Base-by-base conservation (phyloP, 2,113 vertebrate genomes). In the Nestor notabilis region DNA sequence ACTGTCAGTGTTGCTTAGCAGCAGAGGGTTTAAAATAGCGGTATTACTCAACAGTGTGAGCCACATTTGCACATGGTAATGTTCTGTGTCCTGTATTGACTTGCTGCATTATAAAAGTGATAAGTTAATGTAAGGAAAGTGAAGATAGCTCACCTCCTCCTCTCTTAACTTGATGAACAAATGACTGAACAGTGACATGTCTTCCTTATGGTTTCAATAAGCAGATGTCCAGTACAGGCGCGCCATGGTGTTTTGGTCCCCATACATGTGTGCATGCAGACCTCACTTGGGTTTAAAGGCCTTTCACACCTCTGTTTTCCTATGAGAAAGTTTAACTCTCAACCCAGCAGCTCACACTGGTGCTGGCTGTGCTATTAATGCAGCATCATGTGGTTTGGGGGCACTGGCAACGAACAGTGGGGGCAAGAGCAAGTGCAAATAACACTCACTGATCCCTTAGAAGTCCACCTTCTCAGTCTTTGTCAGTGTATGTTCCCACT, bases 1-100 rank as follows among this genome's bases (percentile, higher is more conserved):
- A 85, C 96, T 97, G 95, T 97, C 96, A 91, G 80, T 78, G 96
- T 98, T 97, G 97, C 97, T 98, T 98, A 98, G 97, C 96, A 98
- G 96, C 97, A 83, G 77, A 84, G 75, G 63, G 83, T 97, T 97
- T 97, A 97, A 98, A 98, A 98, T 98, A 98, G 89, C 5, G 7
- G 25, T 85, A 97, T 98, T 98, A 97, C 97, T 98, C 97, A 97
- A 96, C 89, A 70, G 77, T 58, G 77, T 96, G 95, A 97, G 91
- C 97, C 93, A 90, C 97, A 83, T 97, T 97, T 97, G 96, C 94
- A 96, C 96, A 95, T 95, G 96, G 92, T 95, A 95, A 96, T 85
- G 87, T 94, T 93, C 96, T 80, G 50, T 95, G 95, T 97, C 92
- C 96, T 95, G 90, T 95, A 87, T 83, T 96, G 95, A 95, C 95